A percentile compares a stretch with the other conserved stretches of the same genome.
phyloP scores from a whole-genome alignment of 2,797 vertebrate species.

The Kryptopterus vitreolus region DNA sequence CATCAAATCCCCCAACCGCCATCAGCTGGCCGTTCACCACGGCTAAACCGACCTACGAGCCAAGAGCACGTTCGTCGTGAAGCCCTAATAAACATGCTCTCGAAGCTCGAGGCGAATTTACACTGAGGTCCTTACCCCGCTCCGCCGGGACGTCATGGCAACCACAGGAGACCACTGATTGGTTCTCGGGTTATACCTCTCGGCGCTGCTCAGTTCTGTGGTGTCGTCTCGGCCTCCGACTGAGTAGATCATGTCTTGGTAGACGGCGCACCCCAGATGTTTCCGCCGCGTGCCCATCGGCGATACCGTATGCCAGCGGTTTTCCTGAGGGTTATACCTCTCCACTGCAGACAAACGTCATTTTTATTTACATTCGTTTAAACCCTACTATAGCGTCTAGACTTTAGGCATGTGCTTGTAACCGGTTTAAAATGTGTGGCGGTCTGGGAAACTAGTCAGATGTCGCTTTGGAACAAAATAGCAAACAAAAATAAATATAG shows the following conservation, averaged over 20 bases:
- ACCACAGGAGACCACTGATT: constrained; percentile 99
- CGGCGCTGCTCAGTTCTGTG: constrained; percentile 95
- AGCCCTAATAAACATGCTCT: too few relatives aligned
- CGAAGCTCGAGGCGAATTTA: neutral
- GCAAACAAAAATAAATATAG: neutral
- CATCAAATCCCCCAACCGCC: constrained; percentile 98
- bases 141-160: constrained; percentile 96
- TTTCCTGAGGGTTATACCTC: constrained; percentile 96
- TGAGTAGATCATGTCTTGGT: constrained; percentile 99
- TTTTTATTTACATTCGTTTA: neutral
- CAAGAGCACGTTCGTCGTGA: neutral
- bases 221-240: constrained; percentile 97
- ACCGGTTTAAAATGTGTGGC: too few relatives aligned
- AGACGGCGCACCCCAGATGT: constrained; percentile 96
- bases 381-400: neutral
- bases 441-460: neutral
- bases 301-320: constrained; percentile 98
- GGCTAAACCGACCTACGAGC: constrained; percentile 87
- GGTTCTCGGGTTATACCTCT: constrained; percentile 95
- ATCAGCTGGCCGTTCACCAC: constrained; percentile 98
- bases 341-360: constrained; percentile 72
- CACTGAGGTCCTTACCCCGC: constrained; percentile 80
- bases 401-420: neutral
- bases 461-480: neutral
- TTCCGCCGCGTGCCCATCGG: constrained; percentile 98